Evolutionary conservation across 2,888 invertebrate genomes (phyloP).

Genomic region (Torymus texanus): DNA sequence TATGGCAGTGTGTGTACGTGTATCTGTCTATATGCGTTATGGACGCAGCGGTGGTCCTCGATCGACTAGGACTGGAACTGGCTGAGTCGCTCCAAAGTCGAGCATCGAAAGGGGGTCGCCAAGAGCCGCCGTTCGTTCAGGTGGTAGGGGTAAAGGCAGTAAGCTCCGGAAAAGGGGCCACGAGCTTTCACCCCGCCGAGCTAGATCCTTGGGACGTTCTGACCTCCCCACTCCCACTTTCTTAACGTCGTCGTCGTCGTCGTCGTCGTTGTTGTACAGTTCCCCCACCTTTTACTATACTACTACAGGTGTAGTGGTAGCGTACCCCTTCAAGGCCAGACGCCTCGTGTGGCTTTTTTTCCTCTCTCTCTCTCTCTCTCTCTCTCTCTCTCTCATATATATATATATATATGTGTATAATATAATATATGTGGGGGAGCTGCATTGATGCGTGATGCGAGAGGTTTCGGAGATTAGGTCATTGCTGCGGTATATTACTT

Average conservation of each 20-base stretch:
- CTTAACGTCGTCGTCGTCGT: neutral
- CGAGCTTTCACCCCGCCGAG: slow-evolving; percentile 38
- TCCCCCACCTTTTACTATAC: neutral
- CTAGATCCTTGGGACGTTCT: slow-evolving; percentile 7
- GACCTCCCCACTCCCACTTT: neutral
- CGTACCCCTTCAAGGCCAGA: too few species aligned
- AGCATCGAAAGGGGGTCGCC: slow-evolving; percentile 50
- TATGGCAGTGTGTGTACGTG: neutral
- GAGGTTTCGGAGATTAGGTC: too few species aligned
- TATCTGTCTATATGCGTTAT: too few species aligned
- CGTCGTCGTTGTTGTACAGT: neutral
- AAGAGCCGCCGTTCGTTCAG: slow-evolving; percentile 23
- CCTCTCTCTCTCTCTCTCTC: too few species aligned
- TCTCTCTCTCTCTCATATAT: too few species aligned
- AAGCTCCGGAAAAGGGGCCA: slow-evolving; percentile 41
- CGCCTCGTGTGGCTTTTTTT: too few species aligned
- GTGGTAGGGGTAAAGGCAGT: slow-evolving; percentile 10
- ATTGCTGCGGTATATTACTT: too few species aligned
- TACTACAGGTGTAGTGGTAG: too few species aligned
- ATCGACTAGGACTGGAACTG: slow-evolving; percentile 40
- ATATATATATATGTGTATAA: too few species aligned
- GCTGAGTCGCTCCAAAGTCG: slow-evolving; percentile 23
- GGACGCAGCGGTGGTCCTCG: slow-evolving; percentile 52
- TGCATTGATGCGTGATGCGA: too few species aligned
- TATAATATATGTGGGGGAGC: too few species aligned